Conservation (phyloP, 2,113 vertebrate genomes). For the Alethe castanea region DNA sequence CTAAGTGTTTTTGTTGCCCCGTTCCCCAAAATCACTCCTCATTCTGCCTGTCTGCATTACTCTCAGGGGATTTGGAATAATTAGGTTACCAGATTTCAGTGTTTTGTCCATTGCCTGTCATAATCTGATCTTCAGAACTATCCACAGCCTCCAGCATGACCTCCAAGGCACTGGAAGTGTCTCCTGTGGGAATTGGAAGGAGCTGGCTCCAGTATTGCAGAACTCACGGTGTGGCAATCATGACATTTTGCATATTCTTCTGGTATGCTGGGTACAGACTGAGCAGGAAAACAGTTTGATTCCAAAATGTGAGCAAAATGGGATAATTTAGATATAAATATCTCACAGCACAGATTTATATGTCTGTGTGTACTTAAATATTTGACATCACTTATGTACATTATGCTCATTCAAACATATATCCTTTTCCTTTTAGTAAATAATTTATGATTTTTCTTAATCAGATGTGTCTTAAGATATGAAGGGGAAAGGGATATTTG, state of each 20-base stretch:
- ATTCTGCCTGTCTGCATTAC: neutral
- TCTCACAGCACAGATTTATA: accelerated
- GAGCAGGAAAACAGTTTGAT: neutral
- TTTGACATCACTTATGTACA: neutral
- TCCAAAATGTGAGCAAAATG: neutral
- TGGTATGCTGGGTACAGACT: neutral
- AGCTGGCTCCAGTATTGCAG: neutral
- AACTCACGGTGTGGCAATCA: accelerated
- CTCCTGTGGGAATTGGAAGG: neutral
- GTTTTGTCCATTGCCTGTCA: neutral
- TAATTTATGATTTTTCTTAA: neutral
- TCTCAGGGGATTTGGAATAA: neutral
- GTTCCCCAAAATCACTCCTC: neutral
- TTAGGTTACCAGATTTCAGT: neutral
- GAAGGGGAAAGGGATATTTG: neutral
- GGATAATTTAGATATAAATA: neutral
- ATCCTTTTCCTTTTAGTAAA: neutral
- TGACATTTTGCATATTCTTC: neutral
- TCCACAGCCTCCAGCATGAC: neutral
- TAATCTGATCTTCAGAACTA: neutral
- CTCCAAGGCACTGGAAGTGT: neutral
- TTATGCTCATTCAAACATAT: neutral
- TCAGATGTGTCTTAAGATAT: neutral
- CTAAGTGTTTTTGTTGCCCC: neutral
- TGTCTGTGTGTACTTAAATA: neutral